Evolutionary conservation across 1,140 invertebrate genomes (phyloP).

Genomic region (Nilaparvata lugens): DNA sequence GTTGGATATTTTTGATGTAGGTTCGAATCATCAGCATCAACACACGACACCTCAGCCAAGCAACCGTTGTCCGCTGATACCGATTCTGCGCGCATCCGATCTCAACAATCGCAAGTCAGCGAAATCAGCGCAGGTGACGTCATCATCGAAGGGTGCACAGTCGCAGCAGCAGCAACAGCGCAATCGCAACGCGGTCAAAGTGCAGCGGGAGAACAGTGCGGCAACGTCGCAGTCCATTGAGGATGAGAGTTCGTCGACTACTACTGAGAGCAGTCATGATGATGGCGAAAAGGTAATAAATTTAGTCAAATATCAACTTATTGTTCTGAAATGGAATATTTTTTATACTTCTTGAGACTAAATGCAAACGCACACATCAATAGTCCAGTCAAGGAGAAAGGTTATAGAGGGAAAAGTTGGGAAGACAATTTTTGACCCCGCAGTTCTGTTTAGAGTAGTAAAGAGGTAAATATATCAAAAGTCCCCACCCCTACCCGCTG

Average conservation of each 20-base stretch:
- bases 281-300: slow-evolving; percentile 28
- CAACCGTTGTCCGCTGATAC: not conserved
- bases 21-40: too few relatives aligned
- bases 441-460: too few relatives aligned
- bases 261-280: slow-evolving; percentile 58
- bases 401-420: too few relatives aligned
- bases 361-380: too few relatives aligned
- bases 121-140: not conserved
- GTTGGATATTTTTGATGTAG: too few relatives aligned
- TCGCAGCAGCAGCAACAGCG: not conserved
- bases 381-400: too few relatives aligned
- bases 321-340: not conserved
- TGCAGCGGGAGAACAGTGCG: not conserved
- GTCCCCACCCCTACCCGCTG: too few relatives aligned
- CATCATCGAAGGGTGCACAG: not conserved
- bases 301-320: not conserved
- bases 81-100: not conserved
- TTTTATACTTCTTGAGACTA: too few relatives aligned
- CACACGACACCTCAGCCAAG: too few relatives aligned
- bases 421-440: too few relatives aligned
- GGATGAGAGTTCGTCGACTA: slow-evolving; percentile 57
- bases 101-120: not conserved
- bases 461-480: too few relatives aligned
- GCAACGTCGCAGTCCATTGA: not conserved
- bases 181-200: not conserved